Evolutionary conservation across 2,113 vertebrate genomes (phyloP), one percentile per base, ranked within the genome.

Genomic region (Taxidea taxus): DNA sequence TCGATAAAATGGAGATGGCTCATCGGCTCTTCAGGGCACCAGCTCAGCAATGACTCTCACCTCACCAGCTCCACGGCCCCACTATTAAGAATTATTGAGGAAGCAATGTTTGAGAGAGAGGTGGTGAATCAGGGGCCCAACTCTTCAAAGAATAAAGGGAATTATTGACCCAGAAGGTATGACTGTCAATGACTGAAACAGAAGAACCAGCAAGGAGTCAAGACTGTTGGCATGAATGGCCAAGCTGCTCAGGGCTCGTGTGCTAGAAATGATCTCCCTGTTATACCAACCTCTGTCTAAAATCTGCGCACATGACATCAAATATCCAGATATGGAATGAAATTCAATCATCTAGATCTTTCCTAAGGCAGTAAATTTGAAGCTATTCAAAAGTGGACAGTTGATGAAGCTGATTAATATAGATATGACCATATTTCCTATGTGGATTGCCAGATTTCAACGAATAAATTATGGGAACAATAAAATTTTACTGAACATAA

Each of bases 401-500:
- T 49, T 82, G 93, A 86, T 78, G 77, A 90, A 82, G 82, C 85
- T 97, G 97, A 94, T 86, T 96, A 92, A 95, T 74, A 72, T 12
- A 66, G 75, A 92, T 91, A 86, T 96, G 95, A 91, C 85, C 78
- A 37, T 74, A 82, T 92, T 96, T 93, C 95, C 91, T 96, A 34
- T 56, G 51, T 89, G 88, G 77, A 92, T 88, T 75, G 87, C 66
- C 37, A 90, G 70, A 37, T 85, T 87, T 89, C 81, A 94, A 91
- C 78, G 82, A 94, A 82, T 42, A 82, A 88, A 97, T 72, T 86
- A 87, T 91, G 70, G 87, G 93, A 92, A 96, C 29, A 85, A 94
- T 97, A 95, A 97, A 97, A 96, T 95, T 94, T 94, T 96, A 88
- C 74, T 62, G 90, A 94, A 95, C 85, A 92, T 96, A 95, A 97